Conservation (phyloP, 2,113 vertebrate genomes). For the Poeciliopsis turrubarensis region DNA sequence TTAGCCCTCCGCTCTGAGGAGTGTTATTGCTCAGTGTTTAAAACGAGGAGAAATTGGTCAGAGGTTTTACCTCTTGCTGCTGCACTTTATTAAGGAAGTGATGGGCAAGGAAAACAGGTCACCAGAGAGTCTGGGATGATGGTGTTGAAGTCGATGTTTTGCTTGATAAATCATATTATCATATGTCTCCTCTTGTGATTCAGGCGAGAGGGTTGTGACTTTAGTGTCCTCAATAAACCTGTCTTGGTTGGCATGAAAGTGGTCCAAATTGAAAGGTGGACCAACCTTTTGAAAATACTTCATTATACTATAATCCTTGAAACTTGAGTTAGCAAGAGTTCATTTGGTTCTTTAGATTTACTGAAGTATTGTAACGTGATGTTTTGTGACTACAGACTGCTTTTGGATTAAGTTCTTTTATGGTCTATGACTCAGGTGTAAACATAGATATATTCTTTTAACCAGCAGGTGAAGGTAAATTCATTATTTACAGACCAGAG, state of each 20-base stretch:
- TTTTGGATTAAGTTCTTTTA: background rate
- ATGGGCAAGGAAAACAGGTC: background rate
- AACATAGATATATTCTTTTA: background rate
- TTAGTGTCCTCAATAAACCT: background rate
- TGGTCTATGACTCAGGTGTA: background rate
- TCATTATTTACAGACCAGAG: background rate
- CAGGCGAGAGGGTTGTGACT: background rate
- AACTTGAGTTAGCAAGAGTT: background rate
- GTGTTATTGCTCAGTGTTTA: background rate
- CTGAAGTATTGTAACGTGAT: background rate
- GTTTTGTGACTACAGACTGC: background rate
- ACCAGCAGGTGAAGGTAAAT: conserved; percentile 50
- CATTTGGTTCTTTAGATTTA: background rate
- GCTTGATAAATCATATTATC: background rate
- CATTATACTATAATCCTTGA: background rate
- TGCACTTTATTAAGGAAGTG: background rate
- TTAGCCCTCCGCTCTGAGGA: background rate
- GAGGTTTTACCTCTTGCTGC: too few species aligned
- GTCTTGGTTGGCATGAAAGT: background rate
- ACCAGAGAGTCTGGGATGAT: background rate
- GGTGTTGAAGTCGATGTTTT: background rate
- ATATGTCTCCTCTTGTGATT: background rate
- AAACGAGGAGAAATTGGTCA: too few species aligned
- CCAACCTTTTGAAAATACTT: too few species aligned
- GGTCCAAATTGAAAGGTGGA: background rate